phyloP scores from a whole-genome alignment of 2,888 invertebrate genomes.

The Tinea pellionella region DNA sequence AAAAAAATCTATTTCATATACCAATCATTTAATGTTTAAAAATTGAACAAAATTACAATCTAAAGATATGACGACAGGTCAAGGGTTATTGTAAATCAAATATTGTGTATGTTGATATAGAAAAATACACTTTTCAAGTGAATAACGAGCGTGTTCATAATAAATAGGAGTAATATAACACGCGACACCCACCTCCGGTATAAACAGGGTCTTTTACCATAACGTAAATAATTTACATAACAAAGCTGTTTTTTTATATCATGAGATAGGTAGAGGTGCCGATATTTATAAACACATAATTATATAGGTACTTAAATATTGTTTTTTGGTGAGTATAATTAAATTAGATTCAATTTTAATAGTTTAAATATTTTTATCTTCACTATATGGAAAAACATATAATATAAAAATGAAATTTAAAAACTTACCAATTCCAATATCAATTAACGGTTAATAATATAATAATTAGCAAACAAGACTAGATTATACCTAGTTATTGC shows the following conservation, averaged over 20 bases:
- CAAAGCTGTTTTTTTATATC: not conserved
- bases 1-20: too few species aligned
- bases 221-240: constrained; percentile 3
- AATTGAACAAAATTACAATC: too few species aligned
- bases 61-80: not conserved
- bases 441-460: too few species aligned
- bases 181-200: not conserved
- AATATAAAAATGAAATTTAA: not conserved
- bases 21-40: too few species aligned
- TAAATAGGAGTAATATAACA: constrained; percentile 5
- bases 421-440: not conserved
- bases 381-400: too few species aligned
- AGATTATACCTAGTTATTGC: too few species aligned
- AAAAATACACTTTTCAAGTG: not conserved
- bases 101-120: not conserved
- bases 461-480: too few species aligned
- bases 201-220: not conserved
- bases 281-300: too few species aligned
- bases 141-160: constrained; percentile 1
- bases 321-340: not conserved
- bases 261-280: not conserved
- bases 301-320: too few species aligned
- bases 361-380: too few species aligned
- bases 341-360: too few species aligned
- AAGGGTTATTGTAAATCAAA: not conserved